Base-by-base conservation (phyloP, 2,797 vertebrate genomes). In the Eurystomus glaucurus region DNA sequence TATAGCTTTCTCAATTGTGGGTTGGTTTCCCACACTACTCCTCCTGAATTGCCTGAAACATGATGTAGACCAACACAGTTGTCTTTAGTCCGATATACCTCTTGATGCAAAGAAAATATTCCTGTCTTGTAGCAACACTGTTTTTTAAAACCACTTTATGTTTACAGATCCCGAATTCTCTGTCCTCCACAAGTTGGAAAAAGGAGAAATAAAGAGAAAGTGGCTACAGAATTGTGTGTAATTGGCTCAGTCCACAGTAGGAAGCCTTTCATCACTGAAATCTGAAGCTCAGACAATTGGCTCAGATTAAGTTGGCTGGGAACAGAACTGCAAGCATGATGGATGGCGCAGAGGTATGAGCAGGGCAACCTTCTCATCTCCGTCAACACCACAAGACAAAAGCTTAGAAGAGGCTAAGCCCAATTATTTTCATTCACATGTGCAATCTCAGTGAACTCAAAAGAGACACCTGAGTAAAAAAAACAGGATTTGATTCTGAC, bases 131-230 rank as follows among this genome's bases (percentile, higher is more conserved):
- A 35, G 3, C 25, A 54, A 31, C 10, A 54, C 8, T 22, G 45
- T 28, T 31, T 25, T 72, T 84, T 61, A 66, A 64, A 81, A 58
- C 5, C 21, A 64, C 4, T 9, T 43, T 57, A 4, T n/a, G 11
- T 76, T 62, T 77, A 26, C 25, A 58, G 23, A 50, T 52, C 43
- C 37, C 15, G 21, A 54, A 68, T 50, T 58, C 31, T 61, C 23
- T 37, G 6, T n/a, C 33, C 10, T 66, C 10, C 41, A 33, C 0
- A 0, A 11, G 19, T 17, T 28, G 14, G 66, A 66, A 8, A 62
- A 85, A 41, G 13, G 10, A 75, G 18, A 64, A 14, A 4, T 16
- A 41, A 29, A n/a, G 14, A 54, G 15, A 64, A 74, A 65, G 28
- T 8, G 16, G 11, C 25, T 37, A 57, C 9, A 62, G 16, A 68